Conservation (phyloP, 2,797 vertebrate species). For the Scyliorhinus canicula region DNA sequence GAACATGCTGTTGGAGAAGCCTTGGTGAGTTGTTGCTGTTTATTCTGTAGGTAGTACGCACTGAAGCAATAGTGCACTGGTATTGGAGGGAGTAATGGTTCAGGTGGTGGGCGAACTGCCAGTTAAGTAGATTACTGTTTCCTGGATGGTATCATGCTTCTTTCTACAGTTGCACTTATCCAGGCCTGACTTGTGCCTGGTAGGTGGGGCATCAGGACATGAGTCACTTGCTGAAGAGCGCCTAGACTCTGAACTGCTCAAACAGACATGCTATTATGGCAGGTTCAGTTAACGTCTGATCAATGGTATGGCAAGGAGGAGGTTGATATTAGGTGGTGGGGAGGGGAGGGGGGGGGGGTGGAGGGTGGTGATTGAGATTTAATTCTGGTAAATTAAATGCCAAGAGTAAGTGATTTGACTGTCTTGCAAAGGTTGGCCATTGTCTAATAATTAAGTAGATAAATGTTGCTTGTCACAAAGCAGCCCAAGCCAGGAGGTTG, state of each 20-base stretch:
- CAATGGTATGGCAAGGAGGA: background rate
- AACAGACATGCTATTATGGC: background rate
- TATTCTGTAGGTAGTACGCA: background rate
- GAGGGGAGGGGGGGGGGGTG: too few species aligned
- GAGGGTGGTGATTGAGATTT: too few species aligned
- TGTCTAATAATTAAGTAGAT: background rate
- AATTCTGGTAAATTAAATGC: background rate
- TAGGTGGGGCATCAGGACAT: background rate
- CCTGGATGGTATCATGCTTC: background rate
- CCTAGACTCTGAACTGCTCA: background rate
- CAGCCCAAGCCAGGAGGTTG: background rate
- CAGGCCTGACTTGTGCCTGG: background rate
- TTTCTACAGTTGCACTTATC: background rate
- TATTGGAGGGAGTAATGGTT: background rate
- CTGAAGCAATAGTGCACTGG: background rate
- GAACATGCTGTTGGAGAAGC: background rate
- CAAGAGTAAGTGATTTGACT: background rate
- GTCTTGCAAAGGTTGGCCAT: background rate
- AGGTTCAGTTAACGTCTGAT: background rate
- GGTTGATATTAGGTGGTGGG: background rate
- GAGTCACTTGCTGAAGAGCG: background rate
- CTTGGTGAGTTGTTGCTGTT: background rate
- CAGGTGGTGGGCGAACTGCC: background rate
- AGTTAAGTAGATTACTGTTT: background rate
- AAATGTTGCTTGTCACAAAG: background rate